Evolutionary conservation across 2,888 invertebrate genomes (phyloP).

Genomic region (Orthonychiurus folsomi): DNA sequence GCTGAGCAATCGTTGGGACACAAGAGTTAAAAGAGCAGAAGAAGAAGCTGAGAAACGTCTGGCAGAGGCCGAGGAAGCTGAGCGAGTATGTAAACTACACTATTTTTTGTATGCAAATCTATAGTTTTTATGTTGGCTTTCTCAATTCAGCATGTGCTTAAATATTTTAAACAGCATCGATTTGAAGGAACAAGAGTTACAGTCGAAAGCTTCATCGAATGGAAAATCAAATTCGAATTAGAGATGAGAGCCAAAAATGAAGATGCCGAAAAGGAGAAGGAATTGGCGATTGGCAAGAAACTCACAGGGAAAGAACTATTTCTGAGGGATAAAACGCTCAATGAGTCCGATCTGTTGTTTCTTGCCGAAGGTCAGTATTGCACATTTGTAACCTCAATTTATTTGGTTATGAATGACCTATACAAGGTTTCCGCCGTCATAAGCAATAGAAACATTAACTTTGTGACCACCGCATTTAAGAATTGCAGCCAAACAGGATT

Average conservation of each 20-base stretch:
- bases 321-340: slow-evolving; percentile 81
- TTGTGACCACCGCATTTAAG: no score
- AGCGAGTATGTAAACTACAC: slow-evolving; percentile 57
- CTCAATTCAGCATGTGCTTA: neutral
- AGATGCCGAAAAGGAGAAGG: slow-evolving; percentile 52
- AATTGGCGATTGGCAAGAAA: slow-evolving; percentile 64
- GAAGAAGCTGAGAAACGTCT: slow-evolving; percentile 50
- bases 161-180: slow-evolving; percentile 56
- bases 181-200: slow-evolving; percentile 93
- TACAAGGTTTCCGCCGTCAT: no score
- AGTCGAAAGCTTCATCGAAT: slow-evolving; percentile 86
- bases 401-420: neutral
- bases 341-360: slow-evolving; percentile 93
- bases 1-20: slow-evolving; percentile 79
- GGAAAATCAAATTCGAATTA: slow-evolving; percentile 87
- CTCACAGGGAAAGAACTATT: slow-evolving; percentile 89
- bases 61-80: slow-evolving; percentile 76
- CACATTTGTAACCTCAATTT: neutral
- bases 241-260: slow-evolving; percentile 64
- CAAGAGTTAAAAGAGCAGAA: slow-evolving; percentile 66
- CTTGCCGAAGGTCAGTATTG: slow-evolving; percentile 65
- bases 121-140: no score
- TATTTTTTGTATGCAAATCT: neutral
- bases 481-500: no score
- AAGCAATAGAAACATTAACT: no score